Base-by-base conservation (phyloP, 2,797 vertebrate genomes). In the Anguilla megastoma region DNA sequence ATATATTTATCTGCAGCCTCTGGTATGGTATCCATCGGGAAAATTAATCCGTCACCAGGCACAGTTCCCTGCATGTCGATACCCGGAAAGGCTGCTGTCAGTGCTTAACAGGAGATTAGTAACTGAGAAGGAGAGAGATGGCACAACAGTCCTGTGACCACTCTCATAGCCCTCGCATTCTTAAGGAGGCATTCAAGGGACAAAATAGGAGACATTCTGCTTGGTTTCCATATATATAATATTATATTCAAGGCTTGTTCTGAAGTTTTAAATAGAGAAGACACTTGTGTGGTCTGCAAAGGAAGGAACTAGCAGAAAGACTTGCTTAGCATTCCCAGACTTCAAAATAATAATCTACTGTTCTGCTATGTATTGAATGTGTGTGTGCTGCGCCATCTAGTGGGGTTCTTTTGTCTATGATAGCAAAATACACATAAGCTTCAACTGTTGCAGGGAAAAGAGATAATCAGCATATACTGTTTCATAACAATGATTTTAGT, bases 41-140 rank as follows among this genome's bases (percentile, higher is more conserved):
- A 54, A 79, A 84, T 54, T 10, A 54, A 84, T 54, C 50, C 52
- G 10, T 56, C 52, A 18, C 83, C 27, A 30, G 27, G 82, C 52
- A 45, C 52, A 30, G 79, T 84, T 50, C 82, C 58, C 56, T 80
- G 36, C n/a, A 27, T 79, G 71, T 36, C 3, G 21, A 85, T 85
- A 45, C 56, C 85, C 41, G 79, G 79, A 84, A 84, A 69, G 88
- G n/a, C 76, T 63, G 48, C 21, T 21, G 85, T 84, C 88, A 45
- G 79, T 50, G 85, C 58, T 86, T 82, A 69, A 56, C 21, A 58
- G 48, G 76, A 74, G 79, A 84, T 86, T 84, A 84, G 85, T 88
- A 88, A 88, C 76, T 83, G 85, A 88, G 85, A 86, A 18, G 88
- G 76, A 69, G 84, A 71, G 60, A 83, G 76, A 27, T 85, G 24